Base-by-base conservation (phyloP, 2,888 invertebrate species). In the Amiota communis region DNA sequence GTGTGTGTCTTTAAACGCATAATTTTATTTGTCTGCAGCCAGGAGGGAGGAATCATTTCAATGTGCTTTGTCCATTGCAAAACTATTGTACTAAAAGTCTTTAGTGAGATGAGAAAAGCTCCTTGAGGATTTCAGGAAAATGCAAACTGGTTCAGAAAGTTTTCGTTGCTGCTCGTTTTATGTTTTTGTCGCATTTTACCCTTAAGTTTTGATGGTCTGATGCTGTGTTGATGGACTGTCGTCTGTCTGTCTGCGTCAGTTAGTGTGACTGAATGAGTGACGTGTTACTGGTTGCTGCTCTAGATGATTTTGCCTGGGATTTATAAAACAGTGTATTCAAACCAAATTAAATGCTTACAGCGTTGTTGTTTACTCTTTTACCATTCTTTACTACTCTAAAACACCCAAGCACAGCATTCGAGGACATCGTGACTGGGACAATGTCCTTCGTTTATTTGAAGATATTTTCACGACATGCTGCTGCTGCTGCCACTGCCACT, bases 141-240 rank as follows among this genome's bases (percentile, higher is more conserved):
- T 61, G 72, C 71, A 78, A 78, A 78, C 72, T 78, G 76, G 75
- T 78, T 78, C 76, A 76, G 71, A 77, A 59, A 78, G 77, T 77
- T 78, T 74, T 77, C 36, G 2, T 36, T 36, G 75, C 71, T 75
- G 72, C 70, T 70, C 74, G 75, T 77, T 76, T 78, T 78, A 36
- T 68, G 71, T 48, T 69, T 72, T 70, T 70, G 68, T 64, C 69
- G 65, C 70, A 67, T 57, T 72, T 72, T 74, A 65, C 72, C 63
- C 46, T 68, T 70, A 68, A 75, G 77, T 73, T 46, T 11, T 49
- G 56, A n/a, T 56, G 15, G 12, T n/a, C 65, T 48, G 48, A 10
- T 17, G 47, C 68, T 57, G 57, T 20, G 59, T 53, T 53, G 53
- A 10, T 20, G 11, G 17, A 59, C 17, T 20, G 59, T 36, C 36